phyloP scores from a whole-genome alignment of 1,140 invertebrate genomes.

The Lepidurus couesii region DNA sequence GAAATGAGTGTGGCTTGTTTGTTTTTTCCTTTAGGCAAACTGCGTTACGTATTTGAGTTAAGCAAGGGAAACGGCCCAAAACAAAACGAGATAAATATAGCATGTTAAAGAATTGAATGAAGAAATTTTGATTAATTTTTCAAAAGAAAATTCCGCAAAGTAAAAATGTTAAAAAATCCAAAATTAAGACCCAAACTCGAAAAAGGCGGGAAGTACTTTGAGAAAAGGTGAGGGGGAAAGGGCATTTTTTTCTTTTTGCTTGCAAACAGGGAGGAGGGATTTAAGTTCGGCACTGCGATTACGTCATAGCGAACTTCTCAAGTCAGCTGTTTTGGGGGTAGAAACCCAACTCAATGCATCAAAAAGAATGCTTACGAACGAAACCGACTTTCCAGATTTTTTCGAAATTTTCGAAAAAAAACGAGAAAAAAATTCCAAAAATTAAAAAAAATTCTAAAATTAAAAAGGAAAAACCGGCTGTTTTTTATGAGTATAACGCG shows the following conservation, averaged over 20 bases:
- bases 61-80: neutral
- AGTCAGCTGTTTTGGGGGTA: neutral
- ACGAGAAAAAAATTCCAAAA: neutral
- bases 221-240: neutral
- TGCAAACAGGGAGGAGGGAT: neutral
- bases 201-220: too few relatives aligned
- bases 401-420: neutral
- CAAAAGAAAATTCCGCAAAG: too few relatives aligned
- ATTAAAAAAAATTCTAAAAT: neutral
- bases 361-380: neutral
- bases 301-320: slow-evolving; percentile 18
- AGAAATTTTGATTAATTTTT: neutral
- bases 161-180: too few relatives aligned
- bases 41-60: slow-evolving; percentile 22
- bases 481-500: neutral
- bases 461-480: neutral
- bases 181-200: too few relatives aligned
- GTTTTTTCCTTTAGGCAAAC: neutral
- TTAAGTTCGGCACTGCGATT: neutral
- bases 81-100: neutral
- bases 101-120: neutral
- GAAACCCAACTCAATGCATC: neutral
- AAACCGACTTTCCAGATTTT: neutral
- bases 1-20: slow-evolving; percentile 8
- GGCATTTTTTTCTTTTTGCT: neutral